Percentiles rank a stretch among this genome's conserved stretches.
Evolutionary conservation across 2,797 vertebrate genomes (phyloP).

Genomic region (Lateolabrax maculatus): DNA sequence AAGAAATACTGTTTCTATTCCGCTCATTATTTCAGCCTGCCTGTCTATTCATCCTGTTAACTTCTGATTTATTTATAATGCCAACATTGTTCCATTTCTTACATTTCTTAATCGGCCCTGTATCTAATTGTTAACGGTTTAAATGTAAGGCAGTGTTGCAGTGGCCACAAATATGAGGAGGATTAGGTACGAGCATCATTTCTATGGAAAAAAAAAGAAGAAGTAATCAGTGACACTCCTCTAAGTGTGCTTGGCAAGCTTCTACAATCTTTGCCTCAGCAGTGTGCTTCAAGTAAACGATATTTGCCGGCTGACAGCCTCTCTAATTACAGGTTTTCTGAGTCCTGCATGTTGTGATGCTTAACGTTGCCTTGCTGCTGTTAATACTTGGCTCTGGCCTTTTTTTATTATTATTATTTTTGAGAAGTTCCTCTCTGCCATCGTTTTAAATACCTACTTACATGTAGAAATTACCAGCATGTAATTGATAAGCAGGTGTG

Average conservation of each 20-base stretch:
- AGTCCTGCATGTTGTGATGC: conserved; percentile 55
- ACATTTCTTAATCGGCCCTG: conserved; percentile 3
- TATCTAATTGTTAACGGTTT: conserved; percentile 2
- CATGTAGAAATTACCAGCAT: conserved; percentile 66
- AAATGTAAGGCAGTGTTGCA: conserved; percentile 1
- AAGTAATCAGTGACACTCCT: conserved; percentile 61
- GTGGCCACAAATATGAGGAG: conserved; percentile 24
- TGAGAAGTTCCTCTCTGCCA: conserved; percentile 40
- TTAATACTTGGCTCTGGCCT: conserved; percentile 30
- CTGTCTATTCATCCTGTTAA: neutral
- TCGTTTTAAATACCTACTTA: conserved; percentile 65
- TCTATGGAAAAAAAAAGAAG: conserved; percentile 3
- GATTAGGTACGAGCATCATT: conserved; percentile 28
- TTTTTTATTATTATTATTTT: conserved; percentile 3
- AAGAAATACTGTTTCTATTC: neutral
- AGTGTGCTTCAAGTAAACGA: conserved; percentile 54
- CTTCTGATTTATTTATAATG: neutral
- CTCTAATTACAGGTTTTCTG: conserved; percentile 68
- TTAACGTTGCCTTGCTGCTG: conserved; percentile 28
- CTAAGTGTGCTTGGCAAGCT: conserved; percentile 63
- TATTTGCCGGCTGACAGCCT: conserved; percentile 63
- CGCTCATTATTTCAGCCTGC: neutral
- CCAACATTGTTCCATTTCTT: neutral
- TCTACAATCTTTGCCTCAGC: conserved; percentile 31
- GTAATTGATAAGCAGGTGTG: conserved; percentile 75